Evolutionary conservation across 2,113 vertebrate species (phyloP).

Genomic region (Rhinoptilus africanus): DNA sequence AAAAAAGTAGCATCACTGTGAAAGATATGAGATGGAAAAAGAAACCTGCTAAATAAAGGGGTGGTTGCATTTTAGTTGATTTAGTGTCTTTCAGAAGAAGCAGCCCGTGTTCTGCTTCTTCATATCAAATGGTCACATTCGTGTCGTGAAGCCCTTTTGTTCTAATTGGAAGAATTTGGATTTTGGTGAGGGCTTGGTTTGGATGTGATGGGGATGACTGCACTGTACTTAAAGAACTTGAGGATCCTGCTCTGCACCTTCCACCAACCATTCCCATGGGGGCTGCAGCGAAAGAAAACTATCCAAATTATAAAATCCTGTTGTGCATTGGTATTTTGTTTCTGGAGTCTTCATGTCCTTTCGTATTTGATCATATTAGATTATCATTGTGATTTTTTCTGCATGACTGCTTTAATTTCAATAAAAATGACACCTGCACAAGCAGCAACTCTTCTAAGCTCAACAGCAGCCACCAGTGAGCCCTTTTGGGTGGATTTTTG

Average conservation of each 20-base stretch:
- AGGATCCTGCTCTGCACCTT: neutral
- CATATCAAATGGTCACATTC: accelerated
- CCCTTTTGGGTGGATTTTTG: neutral
- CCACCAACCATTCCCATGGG: neutral
- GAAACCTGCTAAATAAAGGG: neutral
- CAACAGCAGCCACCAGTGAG: neutral
- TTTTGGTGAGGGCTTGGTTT: neutral
- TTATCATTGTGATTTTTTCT: accelerated
- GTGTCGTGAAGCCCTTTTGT: neutral
- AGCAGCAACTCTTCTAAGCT: neutral
- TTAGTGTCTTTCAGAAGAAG: neutral
- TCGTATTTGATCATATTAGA: neutral
- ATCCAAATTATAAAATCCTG: neutral
- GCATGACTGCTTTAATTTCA: neutral
- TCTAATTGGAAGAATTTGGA: neutral
- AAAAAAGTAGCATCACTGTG: neutral
- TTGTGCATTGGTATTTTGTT: accelerated
- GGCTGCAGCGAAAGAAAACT: neutral
- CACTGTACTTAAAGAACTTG: neutral
- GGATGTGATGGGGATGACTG: neutral
- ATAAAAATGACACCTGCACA: neutral
- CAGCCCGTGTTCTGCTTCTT: neutral
- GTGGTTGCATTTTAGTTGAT: neutral
- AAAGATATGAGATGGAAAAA: neutral
- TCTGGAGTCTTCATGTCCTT: neutral